Evolutionary conservation across 2,113 vertebrate genomes (phyloP).

Genomic region (Anolis sagrei): DNA sequence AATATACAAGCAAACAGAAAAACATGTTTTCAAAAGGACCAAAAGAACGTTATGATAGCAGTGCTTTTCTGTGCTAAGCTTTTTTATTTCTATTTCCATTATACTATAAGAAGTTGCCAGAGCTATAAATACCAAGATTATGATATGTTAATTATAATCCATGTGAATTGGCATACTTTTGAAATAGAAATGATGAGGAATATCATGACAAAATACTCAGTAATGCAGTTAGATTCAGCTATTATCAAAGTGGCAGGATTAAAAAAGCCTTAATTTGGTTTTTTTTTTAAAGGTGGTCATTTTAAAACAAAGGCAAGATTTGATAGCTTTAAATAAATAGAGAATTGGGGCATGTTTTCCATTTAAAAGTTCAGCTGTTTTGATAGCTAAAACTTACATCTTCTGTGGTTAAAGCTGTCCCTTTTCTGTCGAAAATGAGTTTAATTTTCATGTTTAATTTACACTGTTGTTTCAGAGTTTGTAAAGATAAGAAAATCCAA

Average conservation of each 20-base stretch:
- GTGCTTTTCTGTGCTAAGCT: fast-evolving
- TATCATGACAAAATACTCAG: conserved; percentile 46
- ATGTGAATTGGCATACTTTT: conserved; percentile 27
- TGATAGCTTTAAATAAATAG: conserved; percentile 55
- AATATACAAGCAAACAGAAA: background rate
- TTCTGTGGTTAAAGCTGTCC: conserved; percentile 56
- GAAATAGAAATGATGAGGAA: background rate
- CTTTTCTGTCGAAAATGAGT: conserved; percentile 43
- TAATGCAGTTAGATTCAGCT: conserved; percentile 50
- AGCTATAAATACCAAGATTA: conserved; percentile 24
- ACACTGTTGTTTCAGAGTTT: no score
- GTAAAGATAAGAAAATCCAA: background rate
- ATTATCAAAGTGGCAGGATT: conserved; percentile 29
- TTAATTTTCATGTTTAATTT: no score
- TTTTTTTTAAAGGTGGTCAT: no score
- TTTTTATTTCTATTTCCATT: conserved; percentile 14
- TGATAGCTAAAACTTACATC: conserved; percentile 65
- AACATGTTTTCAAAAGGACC: background rate
- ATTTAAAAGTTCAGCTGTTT: conserved; percentile 62
- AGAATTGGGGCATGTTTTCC: conserved; percentile 57
- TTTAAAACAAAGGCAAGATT: background rate
- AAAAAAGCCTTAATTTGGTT: background rate
- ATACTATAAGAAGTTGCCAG: conserved; percentile 41
- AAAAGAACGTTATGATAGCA: background rate
- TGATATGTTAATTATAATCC: conserved; percentile 7